Percentiles rank a stretch among this genome's conserved stretches.
Evolutionary conservation across 2,797 vertebrate genomes (phyloP).

Genomic region (Phaenicophaeus curvirostris): DNA sequence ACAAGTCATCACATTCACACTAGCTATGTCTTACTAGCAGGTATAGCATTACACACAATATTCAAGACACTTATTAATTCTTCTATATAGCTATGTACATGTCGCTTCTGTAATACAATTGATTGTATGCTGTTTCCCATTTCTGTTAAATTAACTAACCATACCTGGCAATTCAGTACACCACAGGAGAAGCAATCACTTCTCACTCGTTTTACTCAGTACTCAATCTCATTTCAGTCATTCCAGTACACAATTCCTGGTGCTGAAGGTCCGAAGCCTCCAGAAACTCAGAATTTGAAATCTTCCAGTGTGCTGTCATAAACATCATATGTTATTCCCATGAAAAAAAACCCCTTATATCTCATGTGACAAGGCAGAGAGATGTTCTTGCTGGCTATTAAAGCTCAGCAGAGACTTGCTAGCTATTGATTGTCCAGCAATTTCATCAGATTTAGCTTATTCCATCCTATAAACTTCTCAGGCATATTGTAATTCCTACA

Average conservation of each 20-base stretch:
- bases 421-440: neutral
- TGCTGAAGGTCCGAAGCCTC: neutral
- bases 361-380: neutral
- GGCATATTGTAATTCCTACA: constrained; percentile 15
- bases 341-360: neutral
- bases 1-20: neutral
- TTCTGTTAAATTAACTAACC: neutral
- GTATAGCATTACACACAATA: neutral
- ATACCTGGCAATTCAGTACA: neutral
- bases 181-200: accelerated
- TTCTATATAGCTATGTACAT: neutral
- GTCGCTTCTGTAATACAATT: neutral
- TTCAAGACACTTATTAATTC: neutral
- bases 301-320: neutral
- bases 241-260: neutral
- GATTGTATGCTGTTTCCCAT: neutral
- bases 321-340: neutral
- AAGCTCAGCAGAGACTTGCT: constrained; percentile 23
- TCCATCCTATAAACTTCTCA: constrained; percentile 32
- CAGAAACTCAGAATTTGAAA: neutral
- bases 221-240: neutral
- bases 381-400: constrained; percentile 40
- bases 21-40: neutral
- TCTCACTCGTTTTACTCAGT: neutral
- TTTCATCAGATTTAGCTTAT: constrained; percentile 27